A percentile compares a stretch with the other conserved stretches of the same genome.
Evolutionary conservation across 2,888 invertebrate genomes (phyloP).

Genomic region (Ormyrus labotus): DNA sequence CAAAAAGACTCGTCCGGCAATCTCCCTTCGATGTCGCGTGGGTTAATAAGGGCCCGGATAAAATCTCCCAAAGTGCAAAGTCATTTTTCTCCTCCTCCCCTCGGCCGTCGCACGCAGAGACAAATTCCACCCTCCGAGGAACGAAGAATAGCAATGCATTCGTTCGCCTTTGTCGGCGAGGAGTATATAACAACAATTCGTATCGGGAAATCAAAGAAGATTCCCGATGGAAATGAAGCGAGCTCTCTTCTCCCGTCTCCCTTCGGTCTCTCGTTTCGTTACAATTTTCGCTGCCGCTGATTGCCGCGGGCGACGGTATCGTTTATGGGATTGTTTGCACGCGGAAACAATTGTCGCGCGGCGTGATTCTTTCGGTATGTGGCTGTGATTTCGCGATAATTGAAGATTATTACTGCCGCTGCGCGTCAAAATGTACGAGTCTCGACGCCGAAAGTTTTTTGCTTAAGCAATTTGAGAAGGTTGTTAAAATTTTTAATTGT

Average conservation of each 20-base stretch:
- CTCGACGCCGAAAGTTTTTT: too few species aligned
- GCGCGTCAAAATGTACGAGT: too few species aligned
- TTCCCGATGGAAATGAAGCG: not conserved
- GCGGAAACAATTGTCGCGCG: too few species aligned
- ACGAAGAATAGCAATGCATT: slow-evolving; percentile 31
- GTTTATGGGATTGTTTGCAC: too few species aligned
- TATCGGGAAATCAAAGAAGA: not conserved
- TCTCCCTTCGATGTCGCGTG: not conserved
- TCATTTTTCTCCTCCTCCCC: slow-evolving; percentile 26
- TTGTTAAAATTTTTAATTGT: too few species aligned
- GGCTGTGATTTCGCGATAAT: too few species aligned
- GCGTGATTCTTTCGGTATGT: too few species aligned
- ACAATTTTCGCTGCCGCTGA: too few species aligned
- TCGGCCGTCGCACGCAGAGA: not conserved
- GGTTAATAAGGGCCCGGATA: slow-evolving; percentile 32
- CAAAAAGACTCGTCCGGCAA: not conserved
- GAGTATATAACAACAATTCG: not conserved
- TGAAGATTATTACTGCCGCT: too few species aligned
- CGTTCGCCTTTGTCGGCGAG: not conserved
- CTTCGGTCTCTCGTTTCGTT: too few species aligned
- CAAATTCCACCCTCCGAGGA: not conserved
- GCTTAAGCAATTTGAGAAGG: too few species aligned
- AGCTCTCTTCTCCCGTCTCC: not conserved
- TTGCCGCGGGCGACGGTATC: too few species aligned
- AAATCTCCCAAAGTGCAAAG: slow-evolving; percentile 36